Evolutionary conservation across 1,140 invertebrate genomes (phyloP), one percentile per base, ranked within the genome.

Genomic region (Tetramorium alpestre): DNA sequence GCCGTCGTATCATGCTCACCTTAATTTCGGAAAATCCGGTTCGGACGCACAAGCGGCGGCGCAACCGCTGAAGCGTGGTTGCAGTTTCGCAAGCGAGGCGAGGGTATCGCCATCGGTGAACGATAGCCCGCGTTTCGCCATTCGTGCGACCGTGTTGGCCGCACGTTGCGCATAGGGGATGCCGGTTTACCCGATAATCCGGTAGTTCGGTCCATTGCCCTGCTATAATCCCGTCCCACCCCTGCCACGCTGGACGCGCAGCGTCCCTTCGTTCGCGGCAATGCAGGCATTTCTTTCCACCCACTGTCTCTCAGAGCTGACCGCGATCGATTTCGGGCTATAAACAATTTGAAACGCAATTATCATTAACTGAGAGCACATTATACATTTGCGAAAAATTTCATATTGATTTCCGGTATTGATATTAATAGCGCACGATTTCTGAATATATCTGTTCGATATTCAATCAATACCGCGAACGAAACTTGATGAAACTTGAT

Each of bases 101-200:
- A 84, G 75, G 44, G 28, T 75, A 64, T 72, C 62, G 18, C 51
- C 86, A 81, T 38, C 60, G 70, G 81, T 92, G 88, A 92, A 92
- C 91, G 91, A 88, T 92, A 89, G 87, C 80, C 38, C 58, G 81
- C 64, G 58, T 67, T 81, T 69, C 77, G 85, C 76, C 54, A 81
- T 88, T 82, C 78, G 80, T 72, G 69, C 75, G 62, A 78, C 75
- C 77, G 77, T 73, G 85, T 87, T 86, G 81, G 44, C 60, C 72
- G 65, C 75, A 80, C 78, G 80, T 77, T 88, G 86, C 89, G 82
- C 86, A 88, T 67, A 54, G 86, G 80, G 86, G 87, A 91, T 87
- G 86, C 77, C 85, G 92, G 87, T 89, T 94, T 93, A 93, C 92
- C 91, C 91, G 89, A 93, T 93, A 93, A 94, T 93, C 93, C 86